phyloP scores from a whole-genome alignment of 37 sponge, comb jelly and placozoan genomes.

The Axinella damicornis region DNA sequence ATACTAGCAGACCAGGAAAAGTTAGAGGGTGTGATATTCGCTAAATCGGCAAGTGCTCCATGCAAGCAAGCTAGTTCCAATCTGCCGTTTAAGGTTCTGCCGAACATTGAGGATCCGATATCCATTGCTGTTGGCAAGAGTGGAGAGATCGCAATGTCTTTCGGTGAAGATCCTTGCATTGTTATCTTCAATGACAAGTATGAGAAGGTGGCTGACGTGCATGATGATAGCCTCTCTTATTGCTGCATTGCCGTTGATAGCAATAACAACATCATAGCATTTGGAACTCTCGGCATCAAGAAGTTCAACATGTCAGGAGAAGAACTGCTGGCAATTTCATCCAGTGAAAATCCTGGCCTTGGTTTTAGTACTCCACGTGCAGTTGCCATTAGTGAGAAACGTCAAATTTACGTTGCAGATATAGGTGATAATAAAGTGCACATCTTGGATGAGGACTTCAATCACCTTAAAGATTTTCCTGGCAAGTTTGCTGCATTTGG shows the following conservation, averaged over 20 bases:
- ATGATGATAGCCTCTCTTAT: not conserved
- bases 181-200: not conserved
- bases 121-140: not conserved
- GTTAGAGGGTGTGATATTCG: not conserved
- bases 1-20: not conserved
- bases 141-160: not conserved
- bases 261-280: not conserved
- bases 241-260: constrained; percentile 1
- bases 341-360: not conserved
- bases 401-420: not conserved
- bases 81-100: not conserved
- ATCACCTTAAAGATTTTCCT: not conserved
- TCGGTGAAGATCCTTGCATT: no score
- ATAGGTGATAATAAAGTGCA: not conserved
- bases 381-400: not conserved
- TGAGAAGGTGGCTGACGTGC: not conserved
- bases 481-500: not conserved
- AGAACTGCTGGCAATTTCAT: not conserved
- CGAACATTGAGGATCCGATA: not conserved
- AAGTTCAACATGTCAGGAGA: constrained; percentile 10
- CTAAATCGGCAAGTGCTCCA: not conserved
- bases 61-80: not conserved
- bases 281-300: not conserved
- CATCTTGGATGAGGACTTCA: constrained; percentile 2
- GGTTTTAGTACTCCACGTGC: not conserved